These are phyloP conservation scores for Diadumene lineata DNA, from an alignment of 92 coral and sea anemone species.

Conservation along the genomic window DNA sequence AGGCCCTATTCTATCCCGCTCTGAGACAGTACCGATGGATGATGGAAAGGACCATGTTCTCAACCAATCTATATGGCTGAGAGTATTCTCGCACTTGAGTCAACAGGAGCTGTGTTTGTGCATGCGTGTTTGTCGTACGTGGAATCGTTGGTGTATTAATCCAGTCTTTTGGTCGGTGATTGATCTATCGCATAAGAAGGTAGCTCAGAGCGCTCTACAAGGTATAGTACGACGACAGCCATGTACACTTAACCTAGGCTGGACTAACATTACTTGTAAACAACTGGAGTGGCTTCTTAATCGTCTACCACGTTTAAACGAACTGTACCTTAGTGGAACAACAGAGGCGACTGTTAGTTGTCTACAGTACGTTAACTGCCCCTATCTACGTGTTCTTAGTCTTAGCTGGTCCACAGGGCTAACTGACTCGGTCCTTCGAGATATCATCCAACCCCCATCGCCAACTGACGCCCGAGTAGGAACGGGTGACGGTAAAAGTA, in stretches of 20 bases:
- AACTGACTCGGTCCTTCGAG: conserved; percentile 81
- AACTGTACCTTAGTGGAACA: conserved; percentile 78
- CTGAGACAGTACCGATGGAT: conserved; percentile 64
- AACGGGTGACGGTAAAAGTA: conserved; percentile 84
- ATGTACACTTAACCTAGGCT: conserved; percentile 77
- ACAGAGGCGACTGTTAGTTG: conserved; percentile 92
- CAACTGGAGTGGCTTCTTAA: conserved; percentile 90
- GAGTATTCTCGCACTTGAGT: conserved; percentile 69
- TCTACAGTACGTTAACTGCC: conserved; percentile 82
- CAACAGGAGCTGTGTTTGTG: conserved; percentile 81
- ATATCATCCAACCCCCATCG: conserved; percentile 72
- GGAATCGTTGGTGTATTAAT: conserved; percentile 99
- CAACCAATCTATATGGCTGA: conserved; percentile 72
- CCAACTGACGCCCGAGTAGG: conserved; percentile 78
- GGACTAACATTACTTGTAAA: conserved; percentile 90
- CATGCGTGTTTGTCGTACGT: conserved; percentile 98
- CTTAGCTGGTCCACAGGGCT: conserved; percentile 96
- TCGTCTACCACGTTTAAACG: conserved; percentile 86
- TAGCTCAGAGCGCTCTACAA: conserved; percentile 70
- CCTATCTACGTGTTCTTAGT: conserved; percentile 85
- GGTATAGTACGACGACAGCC: conserved; percentile 99
- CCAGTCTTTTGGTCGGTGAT: conserved; percentile 82
- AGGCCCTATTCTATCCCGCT: conserved; percentile 80
- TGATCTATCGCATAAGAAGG: conserved; percentile 66
- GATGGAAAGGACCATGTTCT: conserved; percentile 67